Percentiles rank a stretch among this genome's conserved stretches.
Conservation (phyloP, 2,888 invertebrate genomes). For the Platypus cylindrus region DNA sequence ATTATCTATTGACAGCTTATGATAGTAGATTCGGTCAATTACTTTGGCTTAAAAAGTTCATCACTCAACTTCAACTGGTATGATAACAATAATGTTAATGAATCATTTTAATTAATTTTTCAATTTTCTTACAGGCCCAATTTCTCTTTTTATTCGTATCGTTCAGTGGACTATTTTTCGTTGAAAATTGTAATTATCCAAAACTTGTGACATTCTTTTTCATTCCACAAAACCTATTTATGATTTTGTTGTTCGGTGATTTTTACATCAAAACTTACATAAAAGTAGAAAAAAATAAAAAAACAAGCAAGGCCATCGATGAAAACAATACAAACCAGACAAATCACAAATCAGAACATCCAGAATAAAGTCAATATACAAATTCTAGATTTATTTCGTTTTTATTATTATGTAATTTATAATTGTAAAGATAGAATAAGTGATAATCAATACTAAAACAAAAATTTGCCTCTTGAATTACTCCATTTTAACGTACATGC, state of each 20-base stretch:
- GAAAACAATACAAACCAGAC: too few species aligned
- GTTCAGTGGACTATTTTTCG: conserved; percentile 36
- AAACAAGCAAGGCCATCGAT: too few species aligned
- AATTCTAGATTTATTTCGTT: too few species aligned
- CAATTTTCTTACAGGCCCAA: conserved; percentile 41
- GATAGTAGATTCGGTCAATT: conserved; percentile 51
- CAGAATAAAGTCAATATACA: too few species aligned
- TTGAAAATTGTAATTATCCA: conserved; percentile 46
- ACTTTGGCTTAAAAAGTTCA: conserved; percentile 74
- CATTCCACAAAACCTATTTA: conserved; percentile 52
- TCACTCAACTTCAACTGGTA: conserved; percentile 73
- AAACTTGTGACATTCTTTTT: conserved; percentile 41
- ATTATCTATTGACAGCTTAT: conserved; percentile 65
- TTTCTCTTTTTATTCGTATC: conserved; percentile 49
- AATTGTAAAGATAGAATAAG: too few species aligned
- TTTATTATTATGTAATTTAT: too few species aligned
- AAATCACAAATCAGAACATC: too few species aligned
- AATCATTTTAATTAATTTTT: conserved; percentile 2
- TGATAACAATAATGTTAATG: conserved; percentile 19
- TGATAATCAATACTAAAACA: too few species aligned
- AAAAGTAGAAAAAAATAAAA: conserved; percentile 9
- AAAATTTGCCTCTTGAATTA: too few species aligned
- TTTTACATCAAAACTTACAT: conserved; percentile 55
- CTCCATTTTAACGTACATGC: too few species aligned
- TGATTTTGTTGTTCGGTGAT: conserved; percentile 51